These are phyloP conservation scores for Agrotis clavis DNA, from an alignment of 2,888 invertebrate genomes.

Conservation along the genomic window DNA sequence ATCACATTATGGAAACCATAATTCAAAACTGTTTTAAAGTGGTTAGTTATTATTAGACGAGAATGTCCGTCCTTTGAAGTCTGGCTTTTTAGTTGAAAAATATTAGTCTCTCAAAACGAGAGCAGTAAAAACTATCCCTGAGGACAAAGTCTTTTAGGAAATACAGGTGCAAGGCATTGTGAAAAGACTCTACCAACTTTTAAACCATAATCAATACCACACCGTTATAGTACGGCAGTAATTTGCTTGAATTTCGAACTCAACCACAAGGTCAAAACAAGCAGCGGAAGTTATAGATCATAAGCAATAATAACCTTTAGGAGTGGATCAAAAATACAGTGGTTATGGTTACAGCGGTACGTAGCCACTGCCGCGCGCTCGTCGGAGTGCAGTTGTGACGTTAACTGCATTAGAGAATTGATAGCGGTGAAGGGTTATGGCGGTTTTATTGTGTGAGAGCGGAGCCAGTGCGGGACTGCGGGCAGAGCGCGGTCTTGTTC, in stretches of 20 bases:
- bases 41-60: slow-evolving; percentile 49
- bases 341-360: slow-evolving; percentile 50
- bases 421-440: slow-evolving; percentile 76
- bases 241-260: slow-evolving; percentile 24
- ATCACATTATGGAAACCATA: slow-evolving; percentile 60
- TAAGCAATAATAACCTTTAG: slow-evolving; percentile 36
- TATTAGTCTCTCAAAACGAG: slow-evolving; percentile 1
- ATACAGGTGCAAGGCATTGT: slow-evolving; percentile 11
- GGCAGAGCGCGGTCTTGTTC: slow-evolving; percentile 30
- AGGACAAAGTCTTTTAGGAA: slow-evolving; percentile 20
- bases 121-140: not conserved
- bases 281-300: slow-evolving; percentile 22
- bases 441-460: slow-evolving; percentile 72
- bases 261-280: slow-evolving; percentile 36
- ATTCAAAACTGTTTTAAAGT: slow-evolving; percentile 54
- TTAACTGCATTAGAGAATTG: slow-evolving; percentile 81
- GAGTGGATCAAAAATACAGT: slow-evolving; percentile 40
- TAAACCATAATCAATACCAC: slow-evolving; percentile 20
- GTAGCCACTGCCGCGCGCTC: slow-evolving; percentile 28
- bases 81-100: slow-evolving; percentile 20
- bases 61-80: slow-evolving; percentile 47
- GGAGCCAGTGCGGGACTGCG: slow-evolving; percentile 38
- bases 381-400: slow-evolving; percentile 73
- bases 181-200: slow-evolving; percentile 28
- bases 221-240: slow-evolving; percentile 13